Conservation (phyloP, 1,140 invertebrate species). For the Tigriopus japonicus region DNA sequence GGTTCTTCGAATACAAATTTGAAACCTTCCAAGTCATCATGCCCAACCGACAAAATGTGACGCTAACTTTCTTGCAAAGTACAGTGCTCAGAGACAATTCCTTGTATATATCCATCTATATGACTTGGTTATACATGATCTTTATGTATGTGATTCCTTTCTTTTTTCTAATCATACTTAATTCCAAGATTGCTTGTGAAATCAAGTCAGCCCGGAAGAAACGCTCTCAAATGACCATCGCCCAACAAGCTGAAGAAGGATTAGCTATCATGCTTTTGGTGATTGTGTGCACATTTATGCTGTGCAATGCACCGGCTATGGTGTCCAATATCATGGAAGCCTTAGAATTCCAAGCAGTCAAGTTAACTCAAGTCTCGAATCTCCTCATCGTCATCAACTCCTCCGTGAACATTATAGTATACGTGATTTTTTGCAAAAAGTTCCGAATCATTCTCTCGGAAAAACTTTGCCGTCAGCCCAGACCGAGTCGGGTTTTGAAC, state of each 20-base stretch:
- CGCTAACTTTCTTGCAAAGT: no score
- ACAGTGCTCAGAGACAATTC: background rate
- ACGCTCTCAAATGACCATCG: background rate
- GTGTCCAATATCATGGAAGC: background rate
- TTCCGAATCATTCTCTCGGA: background rate
- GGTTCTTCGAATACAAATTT: conserved; percentile 26
- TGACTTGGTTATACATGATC: background rate
- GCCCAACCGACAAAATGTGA: no score
- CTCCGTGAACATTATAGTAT: background rate
- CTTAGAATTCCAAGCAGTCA: background rate
- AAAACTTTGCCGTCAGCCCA: no score
- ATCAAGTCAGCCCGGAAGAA: background rate
- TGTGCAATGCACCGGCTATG: background rate
- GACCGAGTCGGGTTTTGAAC: no score
- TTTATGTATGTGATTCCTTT: background rate
- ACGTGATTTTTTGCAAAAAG: background rate
- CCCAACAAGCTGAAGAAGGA: background rate
- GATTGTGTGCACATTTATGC: background rate
- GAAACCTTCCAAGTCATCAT: background rate
- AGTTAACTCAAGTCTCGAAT: background rate
- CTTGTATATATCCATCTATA: background rate
- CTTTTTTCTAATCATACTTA: background rate
- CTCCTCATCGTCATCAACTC: background rate
- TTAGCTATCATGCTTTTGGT: background rate
- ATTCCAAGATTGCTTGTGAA: background rate